Evolutionary conservation across 2,113 vertebrate genomes (phyloP).

Genomic region (Macrotus californicus): DNA sequence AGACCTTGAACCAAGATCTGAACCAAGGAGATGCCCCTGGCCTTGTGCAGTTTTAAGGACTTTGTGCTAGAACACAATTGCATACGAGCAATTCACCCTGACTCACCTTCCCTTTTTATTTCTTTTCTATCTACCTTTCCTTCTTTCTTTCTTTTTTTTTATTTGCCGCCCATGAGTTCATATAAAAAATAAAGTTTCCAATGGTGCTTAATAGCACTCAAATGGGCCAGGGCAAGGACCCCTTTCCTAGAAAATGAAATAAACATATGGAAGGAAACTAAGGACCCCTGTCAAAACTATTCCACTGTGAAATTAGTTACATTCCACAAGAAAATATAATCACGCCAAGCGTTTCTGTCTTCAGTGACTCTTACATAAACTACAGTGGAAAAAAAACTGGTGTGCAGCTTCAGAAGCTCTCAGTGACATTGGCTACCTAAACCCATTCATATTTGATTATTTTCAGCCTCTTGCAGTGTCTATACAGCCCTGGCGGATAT

Average conservation of each 20-base stretch:
- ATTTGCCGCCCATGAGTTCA: neutral
- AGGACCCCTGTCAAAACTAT: slow-evolving; percentile 65
- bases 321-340: slow-evolving; percentile 68
- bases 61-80: neutral
- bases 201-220: slow-evolving; percentile 39
- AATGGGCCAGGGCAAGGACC: slow-evolving; percentile 46
- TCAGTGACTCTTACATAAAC: slow-evolving; percentile 65
- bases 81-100: neutral
- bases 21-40: neutral
- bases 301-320: slow-evolving; percentile 73
- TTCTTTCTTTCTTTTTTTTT: neutral
- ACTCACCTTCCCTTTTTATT: neutral
- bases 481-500: slow-evolving; percentile 51
- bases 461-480: slow-evolving; percentile 54
- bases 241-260: slow-evolving; percentile 53
- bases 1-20: no score
- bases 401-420: slow-evolving; percentile 54
- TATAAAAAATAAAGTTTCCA: neutral
- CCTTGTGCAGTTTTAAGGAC: neutral
- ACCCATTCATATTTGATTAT: slow-evolving; percentile 58
- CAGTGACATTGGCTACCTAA: slow-evolving; percentile 56
- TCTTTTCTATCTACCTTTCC: neutral
- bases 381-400: neutral
- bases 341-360: slow-evolving; percentile 56
- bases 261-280: slow-evolving; percentile 61